A percentile compares a stretch with the other conserved stretches of the same genome.
Evolutionary conservation across 2,113 vertebrate species (phyloP).

Genomic region (Glareola pratincola): DNA sequence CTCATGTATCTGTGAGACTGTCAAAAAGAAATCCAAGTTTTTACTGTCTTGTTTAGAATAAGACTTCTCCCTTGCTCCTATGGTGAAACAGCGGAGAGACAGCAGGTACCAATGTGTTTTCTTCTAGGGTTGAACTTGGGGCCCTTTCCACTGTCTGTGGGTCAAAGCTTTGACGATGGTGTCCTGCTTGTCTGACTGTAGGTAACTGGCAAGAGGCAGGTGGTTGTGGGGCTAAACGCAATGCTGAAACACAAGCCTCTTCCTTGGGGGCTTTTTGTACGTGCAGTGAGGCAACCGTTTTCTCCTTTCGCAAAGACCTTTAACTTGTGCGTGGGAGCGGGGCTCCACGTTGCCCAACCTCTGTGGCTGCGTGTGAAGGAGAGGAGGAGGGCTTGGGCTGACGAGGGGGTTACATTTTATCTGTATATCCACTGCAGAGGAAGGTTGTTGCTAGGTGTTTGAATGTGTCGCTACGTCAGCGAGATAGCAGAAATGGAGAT

Average conservation of each 20-base stretch:
- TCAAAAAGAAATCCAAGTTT: not conserved
- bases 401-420: not conserved
- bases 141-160: accelerated
- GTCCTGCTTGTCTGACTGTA: not conserved
- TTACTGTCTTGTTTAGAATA: not conserved
- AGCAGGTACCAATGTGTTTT: not conserved
- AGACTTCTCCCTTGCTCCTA: not conserved
- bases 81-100: not conserved
- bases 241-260: not conserved
- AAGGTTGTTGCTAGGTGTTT: not conserved
- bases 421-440: not conserved
- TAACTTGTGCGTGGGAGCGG: not conserved
- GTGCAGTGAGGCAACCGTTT: accelerated
- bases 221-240: not conserved
- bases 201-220: not conserved
- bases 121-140: not conserved
- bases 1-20: not conserved
- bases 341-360: accelerated
- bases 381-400: not conserved
- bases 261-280: not conserved
- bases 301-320: not conserved
- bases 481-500: not conserved
- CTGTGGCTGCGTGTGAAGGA: accelerated
- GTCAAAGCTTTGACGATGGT: not conserved
- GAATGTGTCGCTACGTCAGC: not conserved